phyloP scores from a whole-genome alignment of 2,113 vertebrate genomes.

The Coptodon bakossiorum region DNA sequence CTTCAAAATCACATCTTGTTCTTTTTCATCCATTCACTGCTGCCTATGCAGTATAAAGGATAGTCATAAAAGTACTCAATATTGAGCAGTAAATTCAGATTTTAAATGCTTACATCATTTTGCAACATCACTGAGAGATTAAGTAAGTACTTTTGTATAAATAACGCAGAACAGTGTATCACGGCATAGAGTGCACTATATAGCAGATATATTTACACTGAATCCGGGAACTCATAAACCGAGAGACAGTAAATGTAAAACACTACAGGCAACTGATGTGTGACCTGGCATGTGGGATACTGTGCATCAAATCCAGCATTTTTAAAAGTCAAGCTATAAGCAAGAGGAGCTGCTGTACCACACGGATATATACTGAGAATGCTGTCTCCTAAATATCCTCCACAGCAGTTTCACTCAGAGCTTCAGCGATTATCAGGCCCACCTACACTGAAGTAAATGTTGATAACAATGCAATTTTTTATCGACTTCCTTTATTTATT shows the following conservation, averaged over 20 bases:
- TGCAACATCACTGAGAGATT: not conserved
- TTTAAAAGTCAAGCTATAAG: not conserved
- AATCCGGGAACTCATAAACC: not conserved
- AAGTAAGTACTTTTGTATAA: not conserved
- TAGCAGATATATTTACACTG: not conserved
- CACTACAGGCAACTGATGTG: not conserved
- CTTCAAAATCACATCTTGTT: not conserved
- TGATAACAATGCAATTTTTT: not conserved
- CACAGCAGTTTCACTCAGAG: not conserved
- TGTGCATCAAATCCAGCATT: not conserved
- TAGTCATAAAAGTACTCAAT: not conserved
- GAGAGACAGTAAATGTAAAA: not conserved
- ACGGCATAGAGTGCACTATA: not conserved
- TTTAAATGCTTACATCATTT: not conserved
- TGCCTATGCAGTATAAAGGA: not conserved
- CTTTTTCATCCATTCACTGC: not conserved
- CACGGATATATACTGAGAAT: not conserved
- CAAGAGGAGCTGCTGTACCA: not conserved
- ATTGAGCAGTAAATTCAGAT: not conserved
- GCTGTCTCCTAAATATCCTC: not conserved
- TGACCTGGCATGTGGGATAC: not conserved
- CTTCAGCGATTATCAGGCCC: not conserved
- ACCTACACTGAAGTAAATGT: not conserved
- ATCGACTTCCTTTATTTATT: not conserved
- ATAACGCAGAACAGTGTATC: not conserved